phyloP scores from a whole-genome alignment of 2,113 vertebrate genomes.

The Pimephales promelas region DNA sequence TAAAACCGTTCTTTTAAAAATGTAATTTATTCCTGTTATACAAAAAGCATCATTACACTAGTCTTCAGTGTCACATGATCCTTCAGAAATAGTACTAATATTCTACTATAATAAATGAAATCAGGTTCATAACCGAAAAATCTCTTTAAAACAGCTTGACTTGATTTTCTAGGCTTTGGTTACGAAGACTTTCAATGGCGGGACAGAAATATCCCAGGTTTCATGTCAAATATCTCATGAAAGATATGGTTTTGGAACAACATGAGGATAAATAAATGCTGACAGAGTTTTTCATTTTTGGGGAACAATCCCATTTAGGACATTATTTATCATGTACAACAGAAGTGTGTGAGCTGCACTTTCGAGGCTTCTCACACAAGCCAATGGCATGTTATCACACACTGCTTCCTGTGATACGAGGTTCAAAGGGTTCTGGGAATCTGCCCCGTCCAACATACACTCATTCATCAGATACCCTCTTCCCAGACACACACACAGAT shows the following conservation, averaged over 20 bases:
- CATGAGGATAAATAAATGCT: neutral
- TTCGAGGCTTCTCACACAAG: constrained; percentile 58
- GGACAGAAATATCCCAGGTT: too few relatives aligned
- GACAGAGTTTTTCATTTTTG: neutral
- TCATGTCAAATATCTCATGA: neutral
- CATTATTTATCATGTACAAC: neutral
- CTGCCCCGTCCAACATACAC: constrained; percentile 66
- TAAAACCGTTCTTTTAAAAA: too few relatives aligned
- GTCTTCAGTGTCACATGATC: neutral
- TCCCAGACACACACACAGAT: constrained; percentile 21
- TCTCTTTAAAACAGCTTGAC: too few relatives aligned
- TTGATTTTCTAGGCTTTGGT: too few relatives aligned
- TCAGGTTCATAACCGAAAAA: neutral
- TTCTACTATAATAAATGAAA: neutral
- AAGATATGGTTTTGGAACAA: neutral
- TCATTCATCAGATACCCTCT: constrained; percentile 66
- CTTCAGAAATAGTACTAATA: neutral
- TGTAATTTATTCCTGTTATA: too few relatives aligned
- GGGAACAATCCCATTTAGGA: neutral
- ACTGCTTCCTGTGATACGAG: constrained; percentile 69
- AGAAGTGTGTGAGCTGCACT: neutral
- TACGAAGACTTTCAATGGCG: too few relatives aligned
- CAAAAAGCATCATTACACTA: too few relatives aligned
- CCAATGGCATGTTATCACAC: constrained; percentile 72
- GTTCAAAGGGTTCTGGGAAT: constrained; percentile 72